Evolutionary conservation across 2,888 invertebrate genomes (phyloP), one percentile per base, ranked within the genome.

Genomic region (Conomelus anceps): DNA sequence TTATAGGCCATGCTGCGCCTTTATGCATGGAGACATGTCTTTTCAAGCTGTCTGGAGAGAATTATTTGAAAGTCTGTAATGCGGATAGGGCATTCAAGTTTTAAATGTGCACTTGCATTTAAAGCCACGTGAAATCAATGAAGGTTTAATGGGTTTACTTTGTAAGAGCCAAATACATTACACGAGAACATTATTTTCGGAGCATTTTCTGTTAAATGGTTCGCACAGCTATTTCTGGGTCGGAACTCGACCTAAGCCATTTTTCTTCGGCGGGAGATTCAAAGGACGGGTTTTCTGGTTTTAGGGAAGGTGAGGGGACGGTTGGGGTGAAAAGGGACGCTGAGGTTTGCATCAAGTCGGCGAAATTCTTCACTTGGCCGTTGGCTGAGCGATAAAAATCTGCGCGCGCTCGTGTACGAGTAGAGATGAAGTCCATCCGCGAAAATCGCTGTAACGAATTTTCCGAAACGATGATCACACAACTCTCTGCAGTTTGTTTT

Each of bases 71-170:
- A 86, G 86, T n/a, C 86, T 26, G 22, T 86, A 86, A 86, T 29
- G 86, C 24, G 22, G 17, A 17, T 22, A 22, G 86, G 0, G 29
- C 22, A 24, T 86, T 86, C 22, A 86, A 26, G 86, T 86, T 86
- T 86, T 86, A 24, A 86, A 86, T 86, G 86, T 23, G 29, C 17
- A 23, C 86, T 86, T 86, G 24, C 86, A 86, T 23, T 86, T 23
- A 86, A 29, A 86, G 86, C 23, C 26, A 86, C 24, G 86, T 26
- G 24, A 20, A 86, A 86, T 86, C 86, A 86, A 86, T 86, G 86
- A 29, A 29, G 86, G 85, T n/a, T 29, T 86, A 86, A 86, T 86
- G 86, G 86, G 86, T 86, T 86, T 86, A 86, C 86, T 86, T 86
- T 86, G 86, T 86, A 86, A 86, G 86, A 24, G 86, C 24, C 26